A percentile compares a stretch with the other conserved stretches of the same genome.
Conservation (phyloP, 2,113 vertebrate genomes). For the Crotalus horridus region DNA sequence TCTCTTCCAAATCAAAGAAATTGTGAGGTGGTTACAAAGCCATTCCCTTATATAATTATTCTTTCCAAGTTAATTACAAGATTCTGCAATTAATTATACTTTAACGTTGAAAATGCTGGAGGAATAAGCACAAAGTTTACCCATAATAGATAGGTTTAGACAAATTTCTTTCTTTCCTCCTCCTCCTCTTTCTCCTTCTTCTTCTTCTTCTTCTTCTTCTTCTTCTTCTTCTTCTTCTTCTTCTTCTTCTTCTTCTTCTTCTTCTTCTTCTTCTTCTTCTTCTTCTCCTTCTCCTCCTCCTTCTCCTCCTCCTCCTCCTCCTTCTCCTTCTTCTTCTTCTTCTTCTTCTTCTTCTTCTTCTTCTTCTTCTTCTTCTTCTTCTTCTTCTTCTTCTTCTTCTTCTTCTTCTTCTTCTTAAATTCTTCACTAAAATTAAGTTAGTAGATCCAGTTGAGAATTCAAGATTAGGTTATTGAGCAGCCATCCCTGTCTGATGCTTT, state of each 20-base stretch:
- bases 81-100: slow-evolving; percentile 72
- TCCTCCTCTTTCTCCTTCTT: not conserved
- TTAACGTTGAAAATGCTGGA: slow-evolving; percentile 68
- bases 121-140: slow-evolving; percentile 62
- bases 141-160: slow-evolving; percentile 66
- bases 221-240: too few species aligned
- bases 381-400: too few species aligned
- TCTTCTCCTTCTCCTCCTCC: not conserved
- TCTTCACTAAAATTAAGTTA: not conserved
- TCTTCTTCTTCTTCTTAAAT: not conserved
- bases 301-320: not conserved
- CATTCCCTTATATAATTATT: slow-evolving; percentile 68
- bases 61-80: slow-evolving; percentile 70
- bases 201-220: slow-evolving; percentile 27
- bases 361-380: too few species aligned
- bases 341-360: too few species aligned
- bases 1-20: slow-evolving; percentile 54
- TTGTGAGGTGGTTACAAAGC: slow-evolving; percentile 65
- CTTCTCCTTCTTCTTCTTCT: too few species aligned
- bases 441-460: not conserved
- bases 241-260: not conserved
- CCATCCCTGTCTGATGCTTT: not conserved
- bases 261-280: slow-evolving; percentile 27
- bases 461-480: not conserved
- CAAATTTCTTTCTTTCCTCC: slow-evolving; percentile 41